Percentiles rank a stretch among this genome's conserved stretches.
phyloP scores from a whole-genome alignment of 2,113 vertebrate genomes.

The Sylvietta virens region DNA sequence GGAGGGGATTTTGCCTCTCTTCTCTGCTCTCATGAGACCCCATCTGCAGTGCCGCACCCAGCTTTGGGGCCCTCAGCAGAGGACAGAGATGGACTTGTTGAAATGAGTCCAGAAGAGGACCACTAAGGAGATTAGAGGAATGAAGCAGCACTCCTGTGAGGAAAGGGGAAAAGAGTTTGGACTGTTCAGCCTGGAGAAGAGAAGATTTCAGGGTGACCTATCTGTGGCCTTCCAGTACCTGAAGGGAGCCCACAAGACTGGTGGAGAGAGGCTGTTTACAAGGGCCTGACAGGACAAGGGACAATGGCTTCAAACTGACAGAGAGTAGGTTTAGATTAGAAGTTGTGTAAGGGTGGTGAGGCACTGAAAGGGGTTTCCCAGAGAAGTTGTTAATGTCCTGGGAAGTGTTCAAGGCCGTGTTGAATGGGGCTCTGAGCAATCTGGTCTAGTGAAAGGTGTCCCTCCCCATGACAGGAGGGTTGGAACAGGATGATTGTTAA shows the following conservation, averaged over 20 bases:
- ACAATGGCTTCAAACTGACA: neutral
- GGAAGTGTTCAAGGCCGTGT: neutral
- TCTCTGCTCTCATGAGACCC: neutral
- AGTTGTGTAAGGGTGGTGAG: neutral
- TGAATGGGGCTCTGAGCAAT: neutral
- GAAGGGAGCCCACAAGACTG: neutral
- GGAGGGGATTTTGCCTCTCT: neutral
- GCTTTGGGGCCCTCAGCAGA: neutral
- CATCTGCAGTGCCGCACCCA: neutral
- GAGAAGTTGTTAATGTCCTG: neutral
- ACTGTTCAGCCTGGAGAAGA: neutral
- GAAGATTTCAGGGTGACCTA: neutral
- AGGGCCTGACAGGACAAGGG: neutral
- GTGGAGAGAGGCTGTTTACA: neutral
- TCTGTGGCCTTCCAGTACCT: neutral
- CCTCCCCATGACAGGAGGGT: neutral
- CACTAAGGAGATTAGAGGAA: neutral
- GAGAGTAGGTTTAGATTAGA: neutral
- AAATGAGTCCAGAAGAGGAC: neutral
- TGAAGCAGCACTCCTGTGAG: neutral
- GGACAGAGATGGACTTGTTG: rapidly evolving
- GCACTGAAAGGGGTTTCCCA: neutral
- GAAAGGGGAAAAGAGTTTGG: neutral
- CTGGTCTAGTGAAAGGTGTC: neutral
- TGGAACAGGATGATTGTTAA: neutral